Conservation (phyloP, 2,888 invertebrate species). For the Rhamphomyia laevipes region DNA sequence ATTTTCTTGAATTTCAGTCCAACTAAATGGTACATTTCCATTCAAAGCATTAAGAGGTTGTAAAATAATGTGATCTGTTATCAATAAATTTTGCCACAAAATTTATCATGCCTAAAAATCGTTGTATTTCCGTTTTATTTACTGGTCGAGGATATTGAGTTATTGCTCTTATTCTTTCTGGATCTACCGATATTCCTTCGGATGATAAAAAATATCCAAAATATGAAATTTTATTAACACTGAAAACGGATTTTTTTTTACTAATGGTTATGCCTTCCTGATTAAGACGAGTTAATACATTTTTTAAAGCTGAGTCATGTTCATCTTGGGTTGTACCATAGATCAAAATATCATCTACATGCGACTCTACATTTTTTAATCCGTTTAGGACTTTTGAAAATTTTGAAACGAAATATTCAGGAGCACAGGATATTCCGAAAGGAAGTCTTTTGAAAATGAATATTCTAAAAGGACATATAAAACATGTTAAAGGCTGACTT, state of each 20-base stretch:
- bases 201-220: conserved; percentile 4
- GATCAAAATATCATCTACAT: conserved; percentile 6
- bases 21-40: no score
- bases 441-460: conserved; percentile 8
- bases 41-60: no score
- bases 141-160: conserved; percentile 3
- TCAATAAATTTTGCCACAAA: conserved; percentile 4
- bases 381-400: conserved; percentile 4
- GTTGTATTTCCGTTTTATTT: conserved; percentile 5
- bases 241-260: no score
- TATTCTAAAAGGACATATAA: conserved; percentile 6
- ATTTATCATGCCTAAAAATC: conserved; percentile 10
- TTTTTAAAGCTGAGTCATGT: conserved; percentile 1
- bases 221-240: background rate
- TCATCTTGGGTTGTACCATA: conserved; percentile 2
- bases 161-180: conserved; percentile 2
- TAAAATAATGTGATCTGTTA: background rate
- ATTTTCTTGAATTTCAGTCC: no score
- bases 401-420: conserved; percentile 10
- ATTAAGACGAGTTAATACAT: conserved; percentile 1
- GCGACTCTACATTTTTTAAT: conserved; percentile 3
- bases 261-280: conserved; percentile 8
- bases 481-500: no score
- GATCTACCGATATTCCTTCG: conserved; percentile 3
- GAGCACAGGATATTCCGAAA: no score